These are phyloP conservation scores for Agrotis puta DNA, from an alignment of 2,888 invertebrate species.

Conservation along the genomic window DNA sequence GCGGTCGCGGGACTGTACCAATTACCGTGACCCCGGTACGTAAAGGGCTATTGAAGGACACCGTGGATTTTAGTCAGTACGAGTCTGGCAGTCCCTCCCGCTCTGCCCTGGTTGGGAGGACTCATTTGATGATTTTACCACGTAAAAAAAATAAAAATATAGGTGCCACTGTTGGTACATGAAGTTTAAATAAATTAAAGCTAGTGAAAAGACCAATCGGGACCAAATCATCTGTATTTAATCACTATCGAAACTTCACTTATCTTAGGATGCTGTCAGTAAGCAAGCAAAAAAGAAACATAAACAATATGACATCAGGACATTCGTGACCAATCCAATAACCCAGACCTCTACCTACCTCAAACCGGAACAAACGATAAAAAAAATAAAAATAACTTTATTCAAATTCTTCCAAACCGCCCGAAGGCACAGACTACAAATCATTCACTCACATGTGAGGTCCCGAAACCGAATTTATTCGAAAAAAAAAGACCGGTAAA, in stretches of 20 bases:
- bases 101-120: too few relatives aligned
- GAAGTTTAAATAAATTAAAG: too few relatives aligned
- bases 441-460: slow-evolving; percentile 58
- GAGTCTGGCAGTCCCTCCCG: too few relatives aligned
- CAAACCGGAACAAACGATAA: slow-evolving; percentile 40
- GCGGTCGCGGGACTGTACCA: too few relatives aligned
- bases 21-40: too few relatives aligned
- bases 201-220: too few relatives aligned
- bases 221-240: background rate
- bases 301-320: background rate
- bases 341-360: slow-evolving; percentile 25
- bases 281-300: background rate
- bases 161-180: too few relatives aligned
- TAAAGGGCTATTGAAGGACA: too few relatives aligned
- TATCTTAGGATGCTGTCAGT: too few relatives aligned
- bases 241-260: background rate
- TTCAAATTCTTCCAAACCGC: slow-evolving; percentile 28
- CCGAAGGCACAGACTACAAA: slow-evolving; percentile 50
- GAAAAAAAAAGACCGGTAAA: slow-evolving; percentile 51
- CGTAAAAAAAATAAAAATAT: too few relatives aligned
- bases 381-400: slow-evolving; percentile 12
- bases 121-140: too few relatives aligned
- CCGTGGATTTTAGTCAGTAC: too few relatives aligned
- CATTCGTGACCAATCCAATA: slow-evolving; percentile 4
- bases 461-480: slow-evolving; percentile 45